Base-by-base conservation (phyloP, 2,888 invertebrate genomes). In the Linyphia triangularis region DNA sequence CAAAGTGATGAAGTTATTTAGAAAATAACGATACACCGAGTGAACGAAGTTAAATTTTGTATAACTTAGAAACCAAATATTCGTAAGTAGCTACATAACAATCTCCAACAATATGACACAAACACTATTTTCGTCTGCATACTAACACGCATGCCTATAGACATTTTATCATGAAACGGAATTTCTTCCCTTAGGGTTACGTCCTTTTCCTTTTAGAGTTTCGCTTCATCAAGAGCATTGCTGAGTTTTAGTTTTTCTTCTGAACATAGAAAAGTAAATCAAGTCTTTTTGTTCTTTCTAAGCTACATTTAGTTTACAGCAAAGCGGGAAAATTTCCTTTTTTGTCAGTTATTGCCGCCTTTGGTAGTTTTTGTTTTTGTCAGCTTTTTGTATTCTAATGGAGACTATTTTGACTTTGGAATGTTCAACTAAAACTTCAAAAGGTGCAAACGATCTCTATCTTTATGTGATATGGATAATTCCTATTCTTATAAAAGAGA, bases 381-480 rank as follows among this genome's bases (percentile, higher is more conserved):
- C 30, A 57, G 57, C 16, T 57, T 73, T 73, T 73, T 59, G 59
- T 28, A 73, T 59, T 73, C 59, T 73, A 73, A 73, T 59, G 73
- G 59, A 33, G 19, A 30, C 30, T 30, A 0, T 30, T 73, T 59
- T 73, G 22, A 5, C 26, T 10, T 2, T 24, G 22, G 9, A 6
- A 22, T 28, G 10, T 19, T n/a, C 19, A 59, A 33, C 26, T 63
- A 2, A 13, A 57, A 57, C 73, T 57, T 73, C 73, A 73, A 73
- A 72, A 30, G 73, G 19, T 19, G 33, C 13, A 7, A 57, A 19
- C 7, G 28, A 33, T 24, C 13, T 26, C 26, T 16, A 13, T 16
- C 63, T 26, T 26, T 13, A 24, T 22, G 63, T 24, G 24, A 63
- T 26, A 63, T 24, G 26, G 63, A 63, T 6, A 57, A 16, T 19